Conservation (phyloP, 2,113 vertebrate genomes). For the Lamprologus speciosus region DNA sequence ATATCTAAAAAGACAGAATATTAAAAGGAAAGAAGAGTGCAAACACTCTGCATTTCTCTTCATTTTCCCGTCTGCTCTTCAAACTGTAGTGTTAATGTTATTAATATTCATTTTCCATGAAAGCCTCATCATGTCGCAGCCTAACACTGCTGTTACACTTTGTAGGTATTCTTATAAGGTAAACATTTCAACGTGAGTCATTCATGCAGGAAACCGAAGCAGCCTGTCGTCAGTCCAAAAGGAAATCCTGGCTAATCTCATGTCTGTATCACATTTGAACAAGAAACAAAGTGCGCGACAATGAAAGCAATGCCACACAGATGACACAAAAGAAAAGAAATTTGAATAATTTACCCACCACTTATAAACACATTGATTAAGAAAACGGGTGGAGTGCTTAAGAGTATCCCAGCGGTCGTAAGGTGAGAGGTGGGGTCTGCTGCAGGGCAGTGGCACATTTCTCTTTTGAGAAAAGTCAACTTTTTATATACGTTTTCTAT, state of each 20-base stretch:
- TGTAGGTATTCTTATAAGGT: neutral
- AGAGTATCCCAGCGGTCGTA: neutral
- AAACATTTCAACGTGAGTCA: neutral
- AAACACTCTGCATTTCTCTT: neutral
- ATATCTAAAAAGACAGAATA: neutral
- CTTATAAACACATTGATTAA: neutral
- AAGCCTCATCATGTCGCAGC: neutral
- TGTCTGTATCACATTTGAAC: constrained; percentile 15
- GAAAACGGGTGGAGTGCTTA: neutral
- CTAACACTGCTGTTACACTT: neutral
- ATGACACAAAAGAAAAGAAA: neutral
- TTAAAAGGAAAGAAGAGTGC: neutral
- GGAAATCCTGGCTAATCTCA: constrained; percentile 33
- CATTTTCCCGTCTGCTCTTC: accelerated
- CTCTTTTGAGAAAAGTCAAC: neutral
- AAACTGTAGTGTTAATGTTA: neutral
- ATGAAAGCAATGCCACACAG: neutral
- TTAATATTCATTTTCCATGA: neutral
- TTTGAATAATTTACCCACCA: neutral
- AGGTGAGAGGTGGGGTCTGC: neutral
- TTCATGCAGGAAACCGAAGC: constrained; percentile 16
- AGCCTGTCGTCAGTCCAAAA: neutral
- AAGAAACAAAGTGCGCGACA: neutral
- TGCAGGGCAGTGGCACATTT: neutral
- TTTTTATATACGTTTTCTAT: neutral